Evolutionary conservation across 2,888 invertebrate species (phyloP).

Genomic region (Chaetogeoica ovagalla): DNA sequence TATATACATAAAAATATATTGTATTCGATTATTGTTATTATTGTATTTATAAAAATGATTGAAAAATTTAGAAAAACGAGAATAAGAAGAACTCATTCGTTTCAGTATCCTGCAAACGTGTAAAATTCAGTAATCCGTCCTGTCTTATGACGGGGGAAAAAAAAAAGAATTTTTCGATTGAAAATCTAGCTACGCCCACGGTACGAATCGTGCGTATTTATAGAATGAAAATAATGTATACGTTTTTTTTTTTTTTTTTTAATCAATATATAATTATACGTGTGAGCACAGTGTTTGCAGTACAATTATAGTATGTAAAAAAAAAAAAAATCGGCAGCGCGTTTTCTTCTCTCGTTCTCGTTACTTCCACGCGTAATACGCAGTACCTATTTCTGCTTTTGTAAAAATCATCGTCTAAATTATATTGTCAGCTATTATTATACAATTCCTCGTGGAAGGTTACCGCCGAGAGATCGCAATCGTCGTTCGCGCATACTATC

Average conservation of each 20-base stretch:
- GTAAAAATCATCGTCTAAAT: not conserved
- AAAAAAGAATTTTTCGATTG: no score
- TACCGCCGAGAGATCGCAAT: conserved; percentile 21
- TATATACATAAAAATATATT: no score
- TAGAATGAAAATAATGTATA: not conserved
- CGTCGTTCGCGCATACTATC: not conserved
- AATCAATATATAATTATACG: no score
- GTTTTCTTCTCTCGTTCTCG: not conserved
- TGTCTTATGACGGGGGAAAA: no score
- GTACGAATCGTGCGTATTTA: not conserved
- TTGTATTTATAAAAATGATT: no score
- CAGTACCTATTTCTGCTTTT: not conserved
- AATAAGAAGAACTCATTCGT: no score
- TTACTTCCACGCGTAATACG: not conserved
- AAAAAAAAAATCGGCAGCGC: not conserved
- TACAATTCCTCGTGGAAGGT: conserved; percentile 32
- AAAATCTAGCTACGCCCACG: not conserved
- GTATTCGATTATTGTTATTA: no score
- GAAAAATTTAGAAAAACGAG: no score
- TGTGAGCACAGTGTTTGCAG: no score
- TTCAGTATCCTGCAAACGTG: no score
- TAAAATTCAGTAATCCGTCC: no score
- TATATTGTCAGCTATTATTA: not conserved
- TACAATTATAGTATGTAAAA: no score
- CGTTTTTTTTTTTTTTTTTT: not conserved